These are phyloP conservation scores for Balaeniceps rex DNA, from an alignment of 2,113 vertebrate genomes.

Conservation along the genomic window DNA sequence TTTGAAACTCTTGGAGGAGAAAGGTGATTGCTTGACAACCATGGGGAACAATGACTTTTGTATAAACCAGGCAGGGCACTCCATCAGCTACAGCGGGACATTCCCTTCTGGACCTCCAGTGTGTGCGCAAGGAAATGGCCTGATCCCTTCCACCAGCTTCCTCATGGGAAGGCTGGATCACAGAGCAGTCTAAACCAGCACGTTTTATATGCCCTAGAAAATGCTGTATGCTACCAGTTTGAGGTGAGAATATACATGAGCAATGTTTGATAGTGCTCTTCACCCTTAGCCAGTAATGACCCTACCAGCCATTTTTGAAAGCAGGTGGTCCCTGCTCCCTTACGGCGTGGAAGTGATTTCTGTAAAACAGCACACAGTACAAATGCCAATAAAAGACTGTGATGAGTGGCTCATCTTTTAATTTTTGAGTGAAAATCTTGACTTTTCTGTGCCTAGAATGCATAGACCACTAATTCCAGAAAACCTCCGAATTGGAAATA, in stretches of 20 bases:
- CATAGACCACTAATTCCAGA: not conserved
- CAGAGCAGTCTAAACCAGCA: not conserved
- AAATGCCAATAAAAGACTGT: not conserved
- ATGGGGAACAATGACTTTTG: not conserved
- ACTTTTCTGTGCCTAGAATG: not conserved
- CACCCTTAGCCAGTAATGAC: not conserved
- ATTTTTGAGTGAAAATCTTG: not conserved
- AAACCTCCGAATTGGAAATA: not conserved
- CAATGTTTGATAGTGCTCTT: not conserved
- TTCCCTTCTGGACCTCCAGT: not conserved
- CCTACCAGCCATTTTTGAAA: not conserved
- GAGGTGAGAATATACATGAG: not conserved
- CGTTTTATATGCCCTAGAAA: not conserved
- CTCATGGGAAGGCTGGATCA: not conserved
- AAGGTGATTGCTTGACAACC: not conserved
- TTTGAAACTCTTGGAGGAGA: not conserved
- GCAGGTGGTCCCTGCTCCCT: not conserved
- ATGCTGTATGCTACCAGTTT: no score
- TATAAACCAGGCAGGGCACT: rapidly evolving
- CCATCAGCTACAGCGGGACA: not conserved
- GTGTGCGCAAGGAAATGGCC: rapidly evolving
- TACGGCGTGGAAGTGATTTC: not conserved
- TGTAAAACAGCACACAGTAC: not conserved
- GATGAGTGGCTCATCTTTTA: not conserved
- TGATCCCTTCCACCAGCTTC: not conserved